Evolutionary conservation across 2,888 invertebrate genomes (phyloP), one percentile per base, ranked within the genome.

Genomic region (Thera obeliscata): DNA sequence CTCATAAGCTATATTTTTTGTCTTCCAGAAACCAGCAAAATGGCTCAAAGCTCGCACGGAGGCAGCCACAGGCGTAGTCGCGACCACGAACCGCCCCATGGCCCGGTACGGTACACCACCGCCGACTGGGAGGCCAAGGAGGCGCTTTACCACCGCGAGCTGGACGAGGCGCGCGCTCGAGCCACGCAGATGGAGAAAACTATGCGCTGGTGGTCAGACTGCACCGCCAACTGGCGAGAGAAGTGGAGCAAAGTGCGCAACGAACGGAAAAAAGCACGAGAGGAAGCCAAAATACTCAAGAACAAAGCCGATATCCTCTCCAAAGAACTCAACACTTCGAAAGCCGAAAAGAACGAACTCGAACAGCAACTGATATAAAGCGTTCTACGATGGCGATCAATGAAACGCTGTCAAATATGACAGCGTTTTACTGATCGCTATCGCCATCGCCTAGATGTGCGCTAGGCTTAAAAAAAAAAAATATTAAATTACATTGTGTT

Each of bases 161-260:
- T 99, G 74, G 98, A 99, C 82, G 99, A 99, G 84, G 98, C 98
- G 0, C 94, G 98, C 75, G 98, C 98, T 3, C 93, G 99, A 72
- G 98, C 98, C 12, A 97, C 98, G 0, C 99, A 99, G 90, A 99
- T 99, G 99, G 99, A 99, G 87, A 99, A 99, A 89, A 99, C 99
- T 0, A 99, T 99, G 99, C 94, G 98, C 68, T 99, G 99, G 99
- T 99, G 99, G 99, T 98, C 99, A 0, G 99, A 99, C 86, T 99
- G 99, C 87, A 99, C 99, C 0, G 98, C 98, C 97, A 99, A 98
- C 97, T 61, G 99, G 99, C 88, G 93, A 95, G 98, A 95, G 95
- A 99, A 99, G 84, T 99, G 99, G 99, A 97, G 97, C 87, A 98
- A 98, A 92, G 97, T 78, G 49, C 95, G 98, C 64, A 98, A 96